Evolutionary conservation across 2,113 vertebrate genomes (phyloP), one percentile per base, ranked within the genome.

Genomic region (Paradisaea rubra): DNA sequence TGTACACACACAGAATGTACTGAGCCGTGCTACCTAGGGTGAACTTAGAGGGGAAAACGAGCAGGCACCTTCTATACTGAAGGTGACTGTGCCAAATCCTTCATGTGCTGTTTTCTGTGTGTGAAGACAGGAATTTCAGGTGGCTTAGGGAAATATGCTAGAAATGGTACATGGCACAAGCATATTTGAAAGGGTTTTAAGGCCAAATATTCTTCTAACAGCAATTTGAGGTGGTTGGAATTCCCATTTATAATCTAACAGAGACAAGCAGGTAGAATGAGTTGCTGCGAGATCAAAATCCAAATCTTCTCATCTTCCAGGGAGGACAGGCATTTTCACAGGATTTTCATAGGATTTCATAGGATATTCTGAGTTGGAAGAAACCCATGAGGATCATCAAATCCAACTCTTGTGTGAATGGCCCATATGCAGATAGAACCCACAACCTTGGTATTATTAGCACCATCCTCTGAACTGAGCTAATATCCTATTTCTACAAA

Each of bases 121-220:
- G 71, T 94, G 71, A 93, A 82, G 27, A 60, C 30, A 95, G 70
- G 39, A 88, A 41, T 92, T 96, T 85, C 90, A 88, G 81, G 84
- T 64, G 45, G 42, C 54, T 85, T 83, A 86, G 71, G 44, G 60
- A 95, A 95, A 80, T 59, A 28, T 37, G 11, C n/a, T 79, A 79
- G 49, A 95, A 96, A 57, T n/a, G 25, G 19, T 61, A 27, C 11
- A 52, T 49, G 79, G 50, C 52, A 80, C 91, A 85, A 89, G 56
- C 39, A 87, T 90, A 94, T 81, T 93, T 89, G 84, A 82, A 95
- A 89, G 53, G 68, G 59, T 89, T 96, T 85, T 92, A 50, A 79
- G 61, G n/a, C 5, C 81, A 82, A 92, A 64, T 53, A 70, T 71
- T 66, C 66, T 91, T 91, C 72, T 80, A 83, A 85, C 15, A 82